Percentiles rank a stretch among this genome's conserved stretches.
These are phyloP conservation scores for Ganaspis brasiliensis DNA, from an alignment of 2,888 invertebrate species.

Conservation along the genomic window DNA sequence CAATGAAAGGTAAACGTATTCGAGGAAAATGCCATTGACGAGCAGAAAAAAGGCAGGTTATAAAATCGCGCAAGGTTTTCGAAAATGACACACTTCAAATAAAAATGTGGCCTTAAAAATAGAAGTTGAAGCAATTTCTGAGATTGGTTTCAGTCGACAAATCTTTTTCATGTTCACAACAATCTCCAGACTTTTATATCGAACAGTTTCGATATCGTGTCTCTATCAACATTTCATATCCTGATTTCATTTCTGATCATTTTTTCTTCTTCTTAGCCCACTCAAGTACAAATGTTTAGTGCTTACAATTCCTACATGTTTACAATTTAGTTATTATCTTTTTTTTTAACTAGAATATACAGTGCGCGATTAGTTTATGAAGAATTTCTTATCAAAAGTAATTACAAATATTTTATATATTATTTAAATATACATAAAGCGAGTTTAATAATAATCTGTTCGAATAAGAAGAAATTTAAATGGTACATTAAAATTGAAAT, in stretches of 20 bases:
- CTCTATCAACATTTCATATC: conserved; percentile 22
- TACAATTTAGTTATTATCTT: no score
- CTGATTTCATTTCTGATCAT: conserved; percentile 23
- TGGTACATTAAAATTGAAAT: no score
- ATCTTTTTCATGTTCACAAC: conserved; percentile 48
- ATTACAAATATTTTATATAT: no score
- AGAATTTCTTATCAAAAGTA: no score
- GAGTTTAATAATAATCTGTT: no score
- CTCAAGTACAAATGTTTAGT: no score
- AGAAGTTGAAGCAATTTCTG: conserved; percentile 57
- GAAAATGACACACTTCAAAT: not conserved
- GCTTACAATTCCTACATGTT: no score
- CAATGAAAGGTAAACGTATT: conserved; percentile 30
- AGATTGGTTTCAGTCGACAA: conserved; percentile 60
- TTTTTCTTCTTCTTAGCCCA: conserved; percentile 4
- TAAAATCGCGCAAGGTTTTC: conserved; percentile 4
- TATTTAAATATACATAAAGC: no score
- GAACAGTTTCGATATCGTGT: conserved; percentile 23
- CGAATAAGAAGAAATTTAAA: no score
- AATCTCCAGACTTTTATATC: conserved; percentile 16
- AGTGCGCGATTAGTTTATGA: no score
- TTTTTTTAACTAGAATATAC: no score
- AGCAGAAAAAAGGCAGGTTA: conserved; percentile 44
- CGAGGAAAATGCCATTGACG: conserved; percentile 36
- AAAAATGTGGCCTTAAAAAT: conserved; percentile 42